These are phyloP conservation scores for Leucosticte australis DNA, from an alignment of 2,113 vertebrate genomes.

Conservation along the genomic window DNA sequence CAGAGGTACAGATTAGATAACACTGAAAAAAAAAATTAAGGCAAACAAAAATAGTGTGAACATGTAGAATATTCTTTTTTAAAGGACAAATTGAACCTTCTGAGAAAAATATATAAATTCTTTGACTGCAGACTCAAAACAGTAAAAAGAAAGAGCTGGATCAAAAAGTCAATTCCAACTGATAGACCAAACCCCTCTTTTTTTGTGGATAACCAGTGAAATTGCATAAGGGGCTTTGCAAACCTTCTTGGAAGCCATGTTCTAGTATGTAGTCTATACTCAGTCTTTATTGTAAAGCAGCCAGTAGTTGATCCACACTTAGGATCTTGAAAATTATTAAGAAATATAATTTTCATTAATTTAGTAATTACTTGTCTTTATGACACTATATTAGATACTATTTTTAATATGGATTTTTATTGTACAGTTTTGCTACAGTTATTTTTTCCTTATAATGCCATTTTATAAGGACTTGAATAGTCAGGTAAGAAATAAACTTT, in stretches of 20 bases:
- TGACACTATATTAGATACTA: neutral
- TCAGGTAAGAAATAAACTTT: neutral
- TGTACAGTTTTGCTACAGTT: neutral
- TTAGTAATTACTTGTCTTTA: neutral
- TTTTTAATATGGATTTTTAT: neutral
- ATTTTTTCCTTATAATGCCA: neutral
- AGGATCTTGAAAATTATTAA: neutral
- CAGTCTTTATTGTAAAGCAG: neutral
- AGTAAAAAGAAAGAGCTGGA: neutral
- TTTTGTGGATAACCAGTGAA: neutral
- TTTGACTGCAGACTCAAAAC: neutral
- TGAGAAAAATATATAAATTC: neutral
- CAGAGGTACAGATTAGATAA: neutral
- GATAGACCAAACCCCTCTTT: neutral
- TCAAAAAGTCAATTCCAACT: neutral
- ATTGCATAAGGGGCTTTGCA: neutral
- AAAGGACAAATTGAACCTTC: neutral
- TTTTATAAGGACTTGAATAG: neutral
- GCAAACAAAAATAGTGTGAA: neutral
- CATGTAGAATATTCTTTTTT: neutral
- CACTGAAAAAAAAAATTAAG: neutral
- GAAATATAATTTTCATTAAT: neutral
- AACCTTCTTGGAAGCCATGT: neutral
- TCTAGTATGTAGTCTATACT: neutral
- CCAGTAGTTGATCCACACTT: neutral